Conservation (phyloP, 2,797 vertebrate genomes). For the Anolis apletophallus region DNA sequence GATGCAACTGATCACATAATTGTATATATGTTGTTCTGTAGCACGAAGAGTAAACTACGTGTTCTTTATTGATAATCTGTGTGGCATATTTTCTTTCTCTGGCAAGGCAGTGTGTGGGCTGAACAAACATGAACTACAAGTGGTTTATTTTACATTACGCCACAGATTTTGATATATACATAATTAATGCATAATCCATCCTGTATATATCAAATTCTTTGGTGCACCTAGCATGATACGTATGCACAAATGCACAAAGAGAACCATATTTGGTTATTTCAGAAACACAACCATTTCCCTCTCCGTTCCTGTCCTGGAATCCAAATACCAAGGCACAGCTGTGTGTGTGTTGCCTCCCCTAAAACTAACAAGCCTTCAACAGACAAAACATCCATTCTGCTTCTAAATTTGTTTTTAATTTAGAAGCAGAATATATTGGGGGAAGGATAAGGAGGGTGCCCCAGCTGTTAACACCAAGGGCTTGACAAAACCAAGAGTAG, state of each 20-base stretch:
- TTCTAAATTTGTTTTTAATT: slow-evolving; percentile 84
- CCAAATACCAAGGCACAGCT: slow-evolving; percentile 68
- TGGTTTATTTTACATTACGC: too few relatives aligned
- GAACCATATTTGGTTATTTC: slow-evolving; percentile 71
- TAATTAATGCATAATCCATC: slow-evolving; percentile 36
- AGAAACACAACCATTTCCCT: slow-evolving; percentile 38
- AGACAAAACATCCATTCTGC: slow-evolving; percentile 76
- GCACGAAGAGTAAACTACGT: too few relatives aligned
- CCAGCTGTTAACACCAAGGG: slow-evolving; percentile 78
- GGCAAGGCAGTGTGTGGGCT: too few relatives aligned
- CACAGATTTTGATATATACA: slow-evolving; percentile 43
- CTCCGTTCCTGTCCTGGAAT: slow-evolving; percentile 22
- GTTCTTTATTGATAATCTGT: too few relatives aligned
- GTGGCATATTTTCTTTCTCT: too few relatives aligned
- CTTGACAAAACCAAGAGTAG: slow-evolving; percentile 74
- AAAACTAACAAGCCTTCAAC: slow-evolving; percentile 68
- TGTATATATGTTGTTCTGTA: too few relatives aligned
- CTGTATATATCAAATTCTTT: background rate
- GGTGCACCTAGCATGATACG: too few relatives aligned
- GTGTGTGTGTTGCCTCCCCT: slow-evolving; percentile 62
- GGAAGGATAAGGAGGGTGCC: slow-evolving; percentile 57
- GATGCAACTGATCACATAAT: too few relatives aligned
- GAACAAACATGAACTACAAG: too few relatives aligned
- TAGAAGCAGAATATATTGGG: slow-evolving; percentile 63
- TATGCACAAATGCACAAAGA: slow-evolving; percentile 48